A percentile compares a stretch with the other conserved stretches of the same genome.
phyloP scores from a whole-genome alignment of 2,797 vertebrate genomes.

The Sphaeramia orbicularis region DNA sequence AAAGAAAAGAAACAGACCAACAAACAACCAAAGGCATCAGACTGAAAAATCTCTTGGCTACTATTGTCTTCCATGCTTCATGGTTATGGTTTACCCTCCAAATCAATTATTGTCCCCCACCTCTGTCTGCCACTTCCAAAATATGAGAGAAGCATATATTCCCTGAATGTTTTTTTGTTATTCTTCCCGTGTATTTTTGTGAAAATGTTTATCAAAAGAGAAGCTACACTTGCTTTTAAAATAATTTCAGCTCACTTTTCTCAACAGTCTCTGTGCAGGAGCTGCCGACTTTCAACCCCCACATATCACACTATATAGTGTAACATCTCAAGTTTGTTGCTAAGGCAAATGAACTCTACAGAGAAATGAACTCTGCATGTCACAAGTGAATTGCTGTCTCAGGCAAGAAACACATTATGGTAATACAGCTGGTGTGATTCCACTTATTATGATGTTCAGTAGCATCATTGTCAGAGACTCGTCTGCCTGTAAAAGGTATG shows the following conservation, averaged over 20 bases:
- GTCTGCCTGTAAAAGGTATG: too few species aligned
- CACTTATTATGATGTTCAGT: too few species aligned
- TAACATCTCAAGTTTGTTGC: neutral
- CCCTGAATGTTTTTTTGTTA: too few species aligned
- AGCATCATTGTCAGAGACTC: too few species aligned
- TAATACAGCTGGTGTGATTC: neutral
- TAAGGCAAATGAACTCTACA: neutral
- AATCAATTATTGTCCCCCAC: conserved; percentile 4
- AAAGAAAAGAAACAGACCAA: too few species aligned
- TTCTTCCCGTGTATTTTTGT: too few species aligned
- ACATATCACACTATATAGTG: neutral
- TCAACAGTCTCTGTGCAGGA: neutral
- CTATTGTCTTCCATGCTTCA: conserved; percentile 7
- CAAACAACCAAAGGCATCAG: neutral
- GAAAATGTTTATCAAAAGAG: too few species aligned
- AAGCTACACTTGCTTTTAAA: too few species aligned
- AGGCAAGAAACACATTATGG: neutral
- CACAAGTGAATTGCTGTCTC: neutral
- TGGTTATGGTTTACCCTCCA: neutral
- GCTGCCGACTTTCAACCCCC: neutral
- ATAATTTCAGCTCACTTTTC: conserved; percentile 1
- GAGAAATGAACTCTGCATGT: conserved; percentile 8
- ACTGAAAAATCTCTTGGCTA: conserved; percentile 1
- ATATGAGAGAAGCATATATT: conserved; percentile 6
- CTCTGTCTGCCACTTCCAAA: neutral